Conservation (phyloP, 2,888 invertebrate genomes). For the Folsomia candida region DNA sequence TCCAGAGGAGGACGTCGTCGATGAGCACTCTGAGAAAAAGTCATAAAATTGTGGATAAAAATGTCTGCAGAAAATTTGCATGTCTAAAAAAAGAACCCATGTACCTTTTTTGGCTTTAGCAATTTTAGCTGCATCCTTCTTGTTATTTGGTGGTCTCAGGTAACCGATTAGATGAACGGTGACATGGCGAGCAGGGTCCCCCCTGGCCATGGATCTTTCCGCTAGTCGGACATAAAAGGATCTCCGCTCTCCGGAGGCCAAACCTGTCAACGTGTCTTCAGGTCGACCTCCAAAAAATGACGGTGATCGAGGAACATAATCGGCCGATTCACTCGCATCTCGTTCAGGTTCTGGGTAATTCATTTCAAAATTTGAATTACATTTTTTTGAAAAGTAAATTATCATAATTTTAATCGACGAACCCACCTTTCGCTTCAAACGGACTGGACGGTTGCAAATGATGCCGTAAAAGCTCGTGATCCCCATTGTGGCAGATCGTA, state of each 20-base stretch:
- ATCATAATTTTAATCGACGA: neutral
- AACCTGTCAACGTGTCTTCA: constrained; percentile 49
- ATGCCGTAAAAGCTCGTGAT: constrained; percentile 61
- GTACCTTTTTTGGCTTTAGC: constrained; percentile 49
- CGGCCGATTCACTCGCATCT: constrained; percentile 36
- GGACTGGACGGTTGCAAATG: constrained; percentile 50
- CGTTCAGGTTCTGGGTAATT: constrained; percentile 27
- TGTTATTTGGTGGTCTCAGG: constrained; percentile 53
- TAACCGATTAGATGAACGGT: constrained; percentile 68
- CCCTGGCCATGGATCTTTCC: constrained; percentile 67
- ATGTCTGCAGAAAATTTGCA: too few species aligned
- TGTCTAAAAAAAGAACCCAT: too few species aligned
- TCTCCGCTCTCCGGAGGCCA: constrained; percentile 54
- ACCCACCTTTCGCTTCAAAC: constrained; percentile 44
- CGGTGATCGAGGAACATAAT: constrained; percentile 50
- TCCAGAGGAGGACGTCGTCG: constrained; percentile 36
- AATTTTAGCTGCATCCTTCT: constrained; percentile 43
- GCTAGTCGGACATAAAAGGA: constrained; percentile 58
- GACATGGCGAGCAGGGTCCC: constrained; percentile 71
- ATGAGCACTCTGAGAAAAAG: constrained; percentile 46
- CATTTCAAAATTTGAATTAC: neutral
- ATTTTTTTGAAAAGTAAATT: neutral
- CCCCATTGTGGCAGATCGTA: constrained; percentile 75
- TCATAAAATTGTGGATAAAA: too few species aligned
- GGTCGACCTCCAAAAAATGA: constrained; percentile 50